Conservation (phyloP, 1,140 invertebrate genomes). For the Drepana arcuata region DNA sequence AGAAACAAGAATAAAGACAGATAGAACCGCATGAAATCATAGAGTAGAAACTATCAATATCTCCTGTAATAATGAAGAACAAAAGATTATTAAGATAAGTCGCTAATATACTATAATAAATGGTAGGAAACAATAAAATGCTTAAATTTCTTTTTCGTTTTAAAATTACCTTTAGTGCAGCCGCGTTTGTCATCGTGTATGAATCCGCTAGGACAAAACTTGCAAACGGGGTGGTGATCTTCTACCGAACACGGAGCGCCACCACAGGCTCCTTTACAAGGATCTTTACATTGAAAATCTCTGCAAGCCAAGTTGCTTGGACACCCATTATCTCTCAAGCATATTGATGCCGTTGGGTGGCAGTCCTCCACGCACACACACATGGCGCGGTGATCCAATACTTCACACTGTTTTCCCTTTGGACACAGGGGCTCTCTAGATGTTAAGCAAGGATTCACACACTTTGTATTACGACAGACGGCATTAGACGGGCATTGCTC, state of each 20-base stretch:
- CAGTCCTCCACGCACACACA: conserved; percentile 91
- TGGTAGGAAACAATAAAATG: no score
- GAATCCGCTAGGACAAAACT: conserved; percentile 93
- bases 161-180: conserved; percentile 92
- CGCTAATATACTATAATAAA: conserved; percentile 40
- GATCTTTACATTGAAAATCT: conserved; percentile 92
- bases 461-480: conserved; percentile 85
- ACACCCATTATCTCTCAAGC: conserved; percentile 90
- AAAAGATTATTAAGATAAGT: conserved; percentile 68
- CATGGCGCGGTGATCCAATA: conserved; percentile 86
- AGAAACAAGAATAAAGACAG: conserved; percentile 51
- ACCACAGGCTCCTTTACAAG: conserved; percentile 86
- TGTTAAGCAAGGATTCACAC: conserved; percentile 87
- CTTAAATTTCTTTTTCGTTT: conserved; percentile 36
- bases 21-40: conserved; percentile 66
- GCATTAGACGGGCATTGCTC: conserved; percentile 89
- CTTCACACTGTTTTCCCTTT: conserved; percentile 86
- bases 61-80: conserved; percentile 73
- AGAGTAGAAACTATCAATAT: conserved; percentile 59
- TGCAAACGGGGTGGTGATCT: conserved; percentile 93
- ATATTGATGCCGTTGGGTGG: conserved; percentile 88
- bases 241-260: conserved; percentile 91
- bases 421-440: conserved; percentile 78
- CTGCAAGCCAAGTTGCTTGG: conserved; percentile 86
- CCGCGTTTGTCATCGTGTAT: conserved; percentile 90